Conservation (phyloP, 2,113 vertebrate genomes). For the Macquaria ambigua region DNA sequence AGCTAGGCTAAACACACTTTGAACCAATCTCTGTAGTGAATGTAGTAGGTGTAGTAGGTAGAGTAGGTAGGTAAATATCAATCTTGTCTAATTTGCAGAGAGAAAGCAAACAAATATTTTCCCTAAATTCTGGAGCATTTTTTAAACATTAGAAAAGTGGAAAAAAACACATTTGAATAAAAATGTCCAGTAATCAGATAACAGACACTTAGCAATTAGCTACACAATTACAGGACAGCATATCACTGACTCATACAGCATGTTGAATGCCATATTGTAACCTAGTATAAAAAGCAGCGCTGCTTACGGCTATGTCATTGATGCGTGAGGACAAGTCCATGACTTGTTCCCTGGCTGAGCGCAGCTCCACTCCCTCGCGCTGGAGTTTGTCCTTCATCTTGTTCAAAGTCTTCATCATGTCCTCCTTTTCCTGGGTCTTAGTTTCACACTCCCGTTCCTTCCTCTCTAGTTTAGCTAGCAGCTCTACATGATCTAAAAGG, state of each 20-base stretch:
- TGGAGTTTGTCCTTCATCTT: constrained; percentile 99
- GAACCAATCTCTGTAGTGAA: neutral
- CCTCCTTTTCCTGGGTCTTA: constrained; percentile 96
- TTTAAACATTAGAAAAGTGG: neutral
- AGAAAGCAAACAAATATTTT: neutral
- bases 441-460: constrained; percentile 97
- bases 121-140: neutral
- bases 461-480: constrained; percentile 91
- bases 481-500: constrained; percentile 89
- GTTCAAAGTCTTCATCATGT: constrained; percentile 99
- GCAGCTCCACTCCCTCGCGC: constrained; percentile 94
- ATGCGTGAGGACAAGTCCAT: constrained; percentile 90
- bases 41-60: too few species aligned
- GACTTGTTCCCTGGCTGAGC: constrained; percentile 93
- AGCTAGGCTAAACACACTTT: neutral
- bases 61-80: neutral
- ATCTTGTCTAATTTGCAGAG: neutral
- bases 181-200: neutral
- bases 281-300: neutral
- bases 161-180: neutral
- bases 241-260: neutral
- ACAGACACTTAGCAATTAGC: neutral
- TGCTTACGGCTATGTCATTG: constrained; percentile 89
- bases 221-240: neutral
- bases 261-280: neutral